A percentile compares a stretch with the other conserved stretches of the same genome.
phyloP scores from a whole-genome alignment of 1,140 invertebrate species.

The Vanessa atalanta region DNA sequence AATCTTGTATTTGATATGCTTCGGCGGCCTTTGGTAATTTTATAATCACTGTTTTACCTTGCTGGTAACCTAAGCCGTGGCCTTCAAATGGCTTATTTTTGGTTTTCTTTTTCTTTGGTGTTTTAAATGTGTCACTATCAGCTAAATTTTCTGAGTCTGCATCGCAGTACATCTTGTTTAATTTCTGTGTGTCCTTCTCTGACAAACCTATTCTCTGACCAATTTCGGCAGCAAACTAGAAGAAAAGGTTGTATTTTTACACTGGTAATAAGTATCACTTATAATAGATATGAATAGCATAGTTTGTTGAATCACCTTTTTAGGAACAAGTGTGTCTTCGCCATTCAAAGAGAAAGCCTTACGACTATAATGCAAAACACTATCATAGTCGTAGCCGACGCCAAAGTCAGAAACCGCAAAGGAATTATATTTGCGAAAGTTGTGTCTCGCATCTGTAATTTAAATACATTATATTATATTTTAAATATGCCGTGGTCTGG shows the following conservation, averaged over 20 bases:
- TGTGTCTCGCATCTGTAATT: constrained; percentile 77
- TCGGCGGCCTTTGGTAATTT: constrained; percentile 62
- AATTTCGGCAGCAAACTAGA: constrained; percentile 71
- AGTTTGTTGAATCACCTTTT: constrained; percentile 56
- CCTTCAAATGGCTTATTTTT: constrained; percentile 73
- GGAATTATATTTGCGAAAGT: constrained; percentile 86
- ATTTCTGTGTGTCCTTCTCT: constrained; percentile 84
- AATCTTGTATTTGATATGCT: constrained; percentile 54
- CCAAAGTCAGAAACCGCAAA: constrained; percentile 84
- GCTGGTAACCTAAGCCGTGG: constrained; percentile 73
- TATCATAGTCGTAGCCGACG: constrained; percentile 86
- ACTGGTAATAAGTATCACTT: neutral
- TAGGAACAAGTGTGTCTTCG: constrained; percentile 83
- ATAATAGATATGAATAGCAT: constrained; percentile 25
- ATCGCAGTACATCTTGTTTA: constrained; percentile 85
- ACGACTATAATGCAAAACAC: constrained; percentile 87
- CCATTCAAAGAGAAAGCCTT: constrained; percentile 86
- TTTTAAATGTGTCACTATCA: constrained; percentile 41
- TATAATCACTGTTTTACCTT: constrained; percentile 76
- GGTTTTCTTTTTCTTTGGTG: constrained; percentile 44
- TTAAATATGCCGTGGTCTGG: too few relatives aligned
- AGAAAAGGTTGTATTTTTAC: constrained; percentile 23
- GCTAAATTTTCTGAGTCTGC: constrained; percentile 48
- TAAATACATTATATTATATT: constrained; percentile 27
- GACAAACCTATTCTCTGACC: constrained; percentile 86